These are phyloP conservation scores for Aldrovandia affinis DNA, from an alignment of 2,797 vertebrate genomes.

Conservation along the genomic window DNA sequence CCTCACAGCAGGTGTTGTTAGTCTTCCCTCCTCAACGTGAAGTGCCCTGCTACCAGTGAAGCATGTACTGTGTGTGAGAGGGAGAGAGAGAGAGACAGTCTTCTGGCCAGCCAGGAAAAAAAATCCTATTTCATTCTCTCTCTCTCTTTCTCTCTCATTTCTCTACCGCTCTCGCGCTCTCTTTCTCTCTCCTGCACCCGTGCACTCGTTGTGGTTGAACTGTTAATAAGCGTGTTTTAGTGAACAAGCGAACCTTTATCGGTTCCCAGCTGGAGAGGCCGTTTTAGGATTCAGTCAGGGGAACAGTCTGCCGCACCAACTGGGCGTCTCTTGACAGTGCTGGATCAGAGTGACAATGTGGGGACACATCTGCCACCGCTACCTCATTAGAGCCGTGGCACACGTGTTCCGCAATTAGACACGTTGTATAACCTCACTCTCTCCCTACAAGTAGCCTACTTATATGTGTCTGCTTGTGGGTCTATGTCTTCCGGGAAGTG, in stretches of 20 bases:
- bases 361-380: neutral
- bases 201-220: constrained; percentile 39
- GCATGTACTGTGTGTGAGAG: too few relatives aligned
- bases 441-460: neutral
- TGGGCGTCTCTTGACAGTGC: constrained; percentile 40
- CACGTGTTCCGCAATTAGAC: constrained; percentile 8
- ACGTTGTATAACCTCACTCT: constrained; percentile 4
- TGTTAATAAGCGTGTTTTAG: constrained; percentile 47
- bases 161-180: neutral
- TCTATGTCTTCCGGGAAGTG: neutral
- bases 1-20: too few relatives aligned
- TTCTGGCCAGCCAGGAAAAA: neutral
- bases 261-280: constrained; percentile 44
- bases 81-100: too few relatives aligned
- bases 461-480: neutral
- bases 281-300: constrained; percentile 50
- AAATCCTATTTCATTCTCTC: neutral
- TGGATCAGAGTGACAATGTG: constrained; percentile 29
- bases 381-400: neutral
- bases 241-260: constrained; percentile 59
- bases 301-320: constrained; percentile 48
- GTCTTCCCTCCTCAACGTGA: too few relatives aligned
- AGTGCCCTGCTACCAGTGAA: too few relatives aligned
- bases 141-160: neutral
- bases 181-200: constrained; percentile 13